Base-by-base conservation (phyloP, 1,140 invertebrate species). In the Drosophila mojavensis region DNA sequence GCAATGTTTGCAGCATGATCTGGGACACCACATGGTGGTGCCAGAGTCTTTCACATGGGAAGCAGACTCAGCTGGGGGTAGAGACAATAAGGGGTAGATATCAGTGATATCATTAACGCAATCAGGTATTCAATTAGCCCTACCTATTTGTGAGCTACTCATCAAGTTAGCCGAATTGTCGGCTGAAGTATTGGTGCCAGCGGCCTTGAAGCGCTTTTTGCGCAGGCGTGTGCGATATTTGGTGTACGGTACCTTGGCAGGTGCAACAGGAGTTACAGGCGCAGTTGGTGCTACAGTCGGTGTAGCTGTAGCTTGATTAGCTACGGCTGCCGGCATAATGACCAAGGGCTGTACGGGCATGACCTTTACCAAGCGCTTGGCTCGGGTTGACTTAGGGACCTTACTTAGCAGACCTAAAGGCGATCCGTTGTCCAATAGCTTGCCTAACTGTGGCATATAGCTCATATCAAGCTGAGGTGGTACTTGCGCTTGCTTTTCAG, bases 1-100 rank as follows among this genome's bases (percentile, higher is more conserved):
- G 17, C 30, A 39, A 7, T 36, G 4, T 6, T 41, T n/a, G 36
- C 72, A 67, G 9, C 62, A 68, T 7, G 55, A 36, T 60, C 63
- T 77, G 5, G 81, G 73, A 60, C 80, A 80, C 80, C 81, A 84
- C 81, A 88, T 89, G 26, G 84, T 88, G 5, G 83, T 88, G 41
- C 83, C 61, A 43, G 59, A 20, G 5, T 88, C 83, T 1, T 64
- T 75, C 10, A 30, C 55, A 2, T 20, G 15, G 13, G 0, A 36
- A 0, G 13, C 36, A 51, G 20, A 11, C 36, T n/a, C 5, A 3
- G 24, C 15, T 65, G 0, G 1, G 2, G 20, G 3, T 7, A 15
- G 20, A 13, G 50, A 26, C 26, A 45, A 4, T 1, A 4, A 3
- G 43, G 13, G 2, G 6, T 7, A 30, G 28, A 30, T 4, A 30